Evolutionary conservation across 1,140 invertebrate species (phyloP), one percentile per base, ranked within the genome.

Genomic region (Palaemon carinicauda): DNA sequence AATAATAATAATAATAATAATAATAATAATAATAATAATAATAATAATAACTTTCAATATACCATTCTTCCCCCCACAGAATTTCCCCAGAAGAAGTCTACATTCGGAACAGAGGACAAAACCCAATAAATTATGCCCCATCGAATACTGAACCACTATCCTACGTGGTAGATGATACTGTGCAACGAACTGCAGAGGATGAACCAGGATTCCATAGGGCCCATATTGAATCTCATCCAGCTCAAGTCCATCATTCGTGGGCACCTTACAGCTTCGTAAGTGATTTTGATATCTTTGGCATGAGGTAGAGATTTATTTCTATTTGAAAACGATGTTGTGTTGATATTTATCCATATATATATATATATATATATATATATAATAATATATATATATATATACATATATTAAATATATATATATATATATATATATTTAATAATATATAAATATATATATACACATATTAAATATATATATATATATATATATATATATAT

Each of bases 101-200:
- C 51, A 79, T 86, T 3, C 77, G 83, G 10, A 12, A 86, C 31
- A 24, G 31, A 33, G 83, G 83, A 17, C 83, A 71, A 7, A 80
- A 80, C n/a, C 83, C 75, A 14, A 56, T 86, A 4, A 12, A 12
- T 14, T 51, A 60, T 14, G 29, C 24, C 1, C 52, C 33, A 10
- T 65, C 60, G n/a, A n/a, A n/a, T 17, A 33, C 33, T 3, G 29
- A 31, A 56, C 27, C 21, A 21, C 27, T 15, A 29, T 31, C 33
- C 52, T n/a, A 60, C 24, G 15, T 65, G 50, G 60, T 3, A 1
- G 19, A 33, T 31, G 19, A 33, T 31, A 9, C 53, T 21, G 15
- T 2, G 2, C 1, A 69, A 21, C 2, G 7, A 33, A 4, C 60
- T 7, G 9, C 24, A 27, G n/a, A 14, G 19, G n/a, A 14, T 1